Percentiles rank a stretch among this genome's conserved stretches.
phyloP scores from a whole-genome alignment of 1,140 invertebrate genomes.

The Drosophila albomicans region DNA sequence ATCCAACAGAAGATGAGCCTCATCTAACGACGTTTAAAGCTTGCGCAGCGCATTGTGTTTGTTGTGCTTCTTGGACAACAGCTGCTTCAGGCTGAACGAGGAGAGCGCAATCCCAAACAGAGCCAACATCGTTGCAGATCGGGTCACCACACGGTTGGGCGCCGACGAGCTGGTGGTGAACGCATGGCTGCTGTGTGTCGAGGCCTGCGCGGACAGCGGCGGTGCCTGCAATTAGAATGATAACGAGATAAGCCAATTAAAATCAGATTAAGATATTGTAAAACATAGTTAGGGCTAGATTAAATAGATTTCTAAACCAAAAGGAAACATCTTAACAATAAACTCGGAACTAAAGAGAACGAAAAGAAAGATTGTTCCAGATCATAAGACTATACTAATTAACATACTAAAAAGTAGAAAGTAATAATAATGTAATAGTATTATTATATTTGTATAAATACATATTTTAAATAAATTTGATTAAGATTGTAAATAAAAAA shows the following conservation, averaged over 20 bases:
- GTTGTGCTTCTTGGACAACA: slow-evolving; percentile 85
- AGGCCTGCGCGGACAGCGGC: slow-evolving; percentile 62
- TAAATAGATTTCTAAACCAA: too few relatives aligned
- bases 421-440: too few relatives aligned
- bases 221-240: slow-evolving; percentile 52
- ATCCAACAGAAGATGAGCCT: background rate
- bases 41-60: slow-evolving; percentile 68
- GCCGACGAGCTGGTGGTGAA: slow-evolving; percentile 73
- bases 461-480: too few relatives aligned
- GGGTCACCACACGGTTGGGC: slow-evolving; percentile 86
- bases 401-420: too few relatives aligned
- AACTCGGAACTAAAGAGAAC: too few relatives aligned
- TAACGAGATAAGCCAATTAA: slow-evolving; percentile 15
- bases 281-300: too few relatives aligned
- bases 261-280: background rate
- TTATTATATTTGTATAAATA: too few relatives aligned
- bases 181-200: slow-evolving; percentile 67
- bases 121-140: slow-evolving; percentile 86
- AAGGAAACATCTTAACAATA: too few relatives aligned
- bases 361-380: too few relatives aligned
- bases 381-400: too few relatives aligned
- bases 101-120: slow-evolving; percentile 87
- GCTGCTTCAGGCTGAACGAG: slow-evolving; percentile 88
- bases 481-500: too few relatives aligned
- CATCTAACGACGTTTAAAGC: slow-evolving; percentile 51